phyloP scores from a whole-genome alignment of 2,797 vertebrate species.

The Eulemur coronatus region DNA sequence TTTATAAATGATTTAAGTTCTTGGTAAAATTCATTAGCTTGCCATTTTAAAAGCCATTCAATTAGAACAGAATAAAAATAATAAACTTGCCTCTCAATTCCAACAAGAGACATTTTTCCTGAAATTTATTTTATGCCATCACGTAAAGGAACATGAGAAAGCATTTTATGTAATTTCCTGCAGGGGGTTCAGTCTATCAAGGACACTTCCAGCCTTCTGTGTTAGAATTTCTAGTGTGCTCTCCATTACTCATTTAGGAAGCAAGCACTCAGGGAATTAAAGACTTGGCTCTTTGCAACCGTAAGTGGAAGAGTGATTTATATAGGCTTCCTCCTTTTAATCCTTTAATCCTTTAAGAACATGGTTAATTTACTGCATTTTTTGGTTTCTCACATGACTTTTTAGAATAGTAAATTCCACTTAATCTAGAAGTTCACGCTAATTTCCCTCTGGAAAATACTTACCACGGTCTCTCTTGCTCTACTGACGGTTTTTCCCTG shows the following conservation, averaged over 20 bases:
- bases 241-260: not conserved
- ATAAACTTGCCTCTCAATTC: not conserved
- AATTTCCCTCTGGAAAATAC: not conserved
- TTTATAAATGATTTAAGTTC: not conserved
- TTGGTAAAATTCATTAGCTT: not conserved
- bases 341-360: not conserved
- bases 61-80: not conserved
- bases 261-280: conserved; percentile 11
- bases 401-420: not conserved
- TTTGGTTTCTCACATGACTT: not conserved
- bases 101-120: not conserved
- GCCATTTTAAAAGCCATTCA: not conserved
- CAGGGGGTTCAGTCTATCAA: not conserved
- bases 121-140: not conserved
- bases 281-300: not conserved
- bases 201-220: not conserved
- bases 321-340: not conserved
- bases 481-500: not conserved
- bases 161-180: not conserved
- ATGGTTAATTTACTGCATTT: not conserved
- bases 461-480: not conserved
- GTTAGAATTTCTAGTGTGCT: not conserved
- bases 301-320: not conserved
- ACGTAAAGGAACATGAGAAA: not conserved
- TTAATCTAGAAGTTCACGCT: not conserved